A percentile compares a stretch with the other conserved stretches of the same genome.
These are phyloP conservation scores for Drosophila suzukii DNA, from an alignment of 1,140 invertebrate genomes.

Conservation along the genomic window DNA sequence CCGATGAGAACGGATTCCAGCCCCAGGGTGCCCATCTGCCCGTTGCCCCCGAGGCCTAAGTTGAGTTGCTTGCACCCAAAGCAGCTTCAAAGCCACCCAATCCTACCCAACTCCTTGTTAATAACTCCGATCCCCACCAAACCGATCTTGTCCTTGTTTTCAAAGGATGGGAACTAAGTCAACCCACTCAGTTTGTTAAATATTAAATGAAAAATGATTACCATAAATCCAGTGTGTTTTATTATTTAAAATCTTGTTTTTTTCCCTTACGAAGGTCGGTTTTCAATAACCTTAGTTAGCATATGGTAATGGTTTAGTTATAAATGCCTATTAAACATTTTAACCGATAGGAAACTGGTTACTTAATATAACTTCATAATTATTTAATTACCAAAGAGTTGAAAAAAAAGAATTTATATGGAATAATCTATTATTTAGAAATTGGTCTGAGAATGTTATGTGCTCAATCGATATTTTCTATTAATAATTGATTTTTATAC, in stretches of 20 bases:
- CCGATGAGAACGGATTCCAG: conserved; percentile 91
- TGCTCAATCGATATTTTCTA: conserved; percentile 28
- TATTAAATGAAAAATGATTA: conserved; percentile 35
- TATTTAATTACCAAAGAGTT: no score
- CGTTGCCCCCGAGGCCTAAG: conserved; percentile 51
- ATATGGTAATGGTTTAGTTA: no score
- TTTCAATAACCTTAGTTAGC: no score
- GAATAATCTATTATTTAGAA: background rate
- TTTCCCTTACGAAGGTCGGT: background rate
- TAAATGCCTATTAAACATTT: no score
- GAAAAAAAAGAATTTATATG: background rate
- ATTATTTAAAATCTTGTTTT: background rate
- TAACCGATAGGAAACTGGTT: background rate
- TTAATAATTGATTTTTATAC: conserved; percentile 34
- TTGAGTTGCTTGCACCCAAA: background rate
- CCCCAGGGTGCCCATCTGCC: conserved; percentile 88
- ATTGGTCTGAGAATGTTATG: conserved; percentile 8
- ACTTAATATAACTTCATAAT: background rate
- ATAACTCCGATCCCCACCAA: conserved; percentile 2
- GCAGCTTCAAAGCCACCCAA: conserved; percentile 4
- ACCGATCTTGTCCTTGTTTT: conserved; percentile 15
- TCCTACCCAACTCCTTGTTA: conserved; percentile 14
- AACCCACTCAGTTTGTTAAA: conserved; percentile 28
- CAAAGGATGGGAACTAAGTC: conserved; percentile 29
- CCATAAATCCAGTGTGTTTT: conserved; percentile 15